A percentile compares a stretch with the other conserved stretches of the same genome.
Conservation (phyloP, 2,888 invertebrate genomes). For the Lypha dubia region DNA sequence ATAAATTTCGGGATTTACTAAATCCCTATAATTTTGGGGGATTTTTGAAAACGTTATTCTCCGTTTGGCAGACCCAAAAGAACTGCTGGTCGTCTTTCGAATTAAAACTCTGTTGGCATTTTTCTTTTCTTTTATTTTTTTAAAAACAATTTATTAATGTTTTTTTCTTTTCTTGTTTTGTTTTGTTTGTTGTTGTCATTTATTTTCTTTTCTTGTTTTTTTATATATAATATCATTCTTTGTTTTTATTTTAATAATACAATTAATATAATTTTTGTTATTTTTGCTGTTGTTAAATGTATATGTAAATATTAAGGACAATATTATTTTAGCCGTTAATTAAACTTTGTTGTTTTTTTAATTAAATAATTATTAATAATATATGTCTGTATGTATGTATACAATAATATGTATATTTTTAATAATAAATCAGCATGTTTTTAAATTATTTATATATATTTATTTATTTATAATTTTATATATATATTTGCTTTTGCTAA, state of each 20-base stretch:
- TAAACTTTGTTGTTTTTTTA: slow-evolving; percentile 76
- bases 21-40: too few species aligned
- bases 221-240: slow-evolving; percentile 70
- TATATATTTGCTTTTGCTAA: slow-evolving; percentile 79
- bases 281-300: slow-evolving; percentile 74
- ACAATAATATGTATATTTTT: slow-evolving; percentile 73
- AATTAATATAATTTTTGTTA: slow-evolving; percentile 73
- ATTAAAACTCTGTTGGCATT: slow-evolving; percentile 23
- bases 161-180: slow-evolving; percentile 62
- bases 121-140: slow-evolving; percentile 71
- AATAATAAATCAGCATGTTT: slow-evolving; percentile 81
- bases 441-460: slow-evolving; percentile 68
- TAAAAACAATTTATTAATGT: slow-evolving; percentile 75
- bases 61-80: too few species aligned
- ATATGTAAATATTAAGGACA: slow-evolving; percentile 83
- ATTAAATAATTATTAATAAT: slow-evolving; percentile 79
- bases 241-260: slow-evolving; percentile 64
- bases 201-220: too few species aligned
- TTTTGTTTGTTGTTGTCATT: too few species aligned
- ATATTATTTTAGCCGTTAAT: slow-evolving; percentile 78
- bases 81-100: too few species aligned
- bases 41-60: background rate
- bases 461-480: slow-evolving; percentile 47
- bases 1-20: too few species aligned
- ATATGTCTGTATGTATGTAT: slow-evolving; percentile 40